Evolutionary conservation across 2,113 vertebrate genomes (phyloP).

Genomic region (Jaculus jaculus): DNA sequence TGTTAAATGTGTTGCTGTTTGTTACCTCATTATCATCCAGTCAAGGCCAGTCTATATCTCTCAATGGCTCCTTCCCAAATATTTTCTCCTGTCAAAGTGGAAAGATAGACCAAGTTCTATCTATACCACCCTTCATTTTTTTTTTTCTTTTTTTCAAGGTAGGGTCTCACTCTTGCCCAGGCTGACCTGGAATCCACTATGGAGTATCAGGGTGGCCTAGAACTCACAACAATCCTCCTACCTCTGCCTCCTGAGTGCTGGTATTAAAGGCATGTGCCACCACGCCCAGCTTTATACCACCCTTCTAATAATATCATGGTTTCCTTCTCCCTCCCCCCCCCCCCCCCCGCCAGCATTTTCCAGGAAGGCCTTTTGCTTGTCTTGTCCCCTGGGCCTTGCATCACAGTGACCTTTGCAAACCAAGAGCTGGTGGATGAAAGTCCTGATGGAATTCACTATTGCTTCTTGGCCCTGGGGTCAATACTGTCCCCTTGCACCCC

Average conservation of each 20-base stretch:
- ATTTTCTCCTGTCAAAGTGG: not conserved
- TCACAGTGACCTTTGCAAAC: not conserved
- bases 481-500: accelerated
- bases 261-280: too few species aligned
- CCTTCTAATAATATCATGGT: not conserved
- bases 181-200: too few species aligned
- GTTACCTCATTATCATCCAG: not conserved
- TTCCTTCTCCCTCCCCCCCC: not conserved
- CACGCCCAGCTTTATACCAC: too few species aligned
- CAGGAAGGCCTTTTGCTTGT: conserved; percentile 19
- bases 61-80: conserved; percentile 61
- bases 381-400: not conserved
- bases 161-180: too few species aligned
- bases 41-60: conserved; percentile 59
- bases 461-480: not conserved
- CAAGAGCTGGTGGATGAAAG: not conserved
- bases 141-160: too few species aligned
- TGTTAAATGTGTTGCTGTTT: not conserved
- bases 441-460: not conserved
- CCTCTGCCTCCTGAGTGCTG: too few species aligned
- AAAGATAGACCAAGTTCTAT: conserved; percentile 14
- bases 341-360: not conserved
- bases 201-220: too few species aligned
- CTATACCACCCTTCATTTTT: not conserved
- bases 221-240: too few species aligned